Evolutionary conservation across 1,140 invertebrate genomes (phyloP), one percentile per base, ranked within the genome.

Genomic region (Drosophila miranda): DNA sequence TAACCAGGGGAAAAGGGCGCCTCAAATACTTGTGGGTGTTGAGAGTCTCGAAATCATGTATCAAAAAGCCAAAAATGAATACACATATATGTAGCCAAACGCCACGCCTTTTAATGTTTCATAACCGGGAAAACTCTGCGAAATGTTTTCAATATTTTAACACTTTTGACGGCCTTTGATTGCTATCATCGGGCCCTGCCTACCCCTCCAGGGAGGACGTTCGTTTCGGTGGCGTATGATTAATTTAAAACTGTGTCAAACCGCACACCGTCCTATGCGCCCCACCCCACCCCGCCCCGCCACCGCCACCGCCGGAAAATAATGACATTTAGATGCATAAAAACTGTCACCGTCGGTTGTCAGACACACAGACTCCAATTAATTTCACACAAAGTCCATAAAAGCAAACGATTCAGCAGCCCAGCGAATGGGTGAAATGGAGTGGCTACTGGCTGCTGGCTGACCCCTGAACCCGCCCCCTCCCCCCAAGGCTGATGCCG

Each of bases 201-300:
- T 11, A 4, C 1, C 9, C 34, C 34, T 5, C 11, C 34, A n/a
- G 16, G 19, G 19, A 19, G 19, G 19, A 1, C 16, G 16, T 16
- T 16, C 16, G 19, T 19, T 57, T 57, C 70, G 66, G 56, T 78
- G 80, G 83, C 75, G 78, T 74, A 89, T 90, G 86, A 89, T 87
- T 76, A 88, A 87, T 87, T 87, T 87, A 87, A 88, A 87, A 87
- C 78, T 83, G 78, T 81, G 78, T 67, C 81, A 87, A 75, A 87
- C 81, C 82, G 48, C 81, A 77, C 62, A 80, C 55, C 57, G 53
- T 41, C 34, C 56, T 21, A 66, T 52, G 44, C 51, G 56, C 55
- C 41, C 46, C 45, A 43, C 6, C 1, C 19, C 21, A 23, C 21
- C 21, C 2, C 2, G 2, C 21, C 23, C 23, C 23, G 23, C 46